Evolutionary conservation across 2,888 invertebrate species (phyloP), one percentile per base, ranked within the genome.

Genomic region (Hermaeophaga mercurialis): DNA sequence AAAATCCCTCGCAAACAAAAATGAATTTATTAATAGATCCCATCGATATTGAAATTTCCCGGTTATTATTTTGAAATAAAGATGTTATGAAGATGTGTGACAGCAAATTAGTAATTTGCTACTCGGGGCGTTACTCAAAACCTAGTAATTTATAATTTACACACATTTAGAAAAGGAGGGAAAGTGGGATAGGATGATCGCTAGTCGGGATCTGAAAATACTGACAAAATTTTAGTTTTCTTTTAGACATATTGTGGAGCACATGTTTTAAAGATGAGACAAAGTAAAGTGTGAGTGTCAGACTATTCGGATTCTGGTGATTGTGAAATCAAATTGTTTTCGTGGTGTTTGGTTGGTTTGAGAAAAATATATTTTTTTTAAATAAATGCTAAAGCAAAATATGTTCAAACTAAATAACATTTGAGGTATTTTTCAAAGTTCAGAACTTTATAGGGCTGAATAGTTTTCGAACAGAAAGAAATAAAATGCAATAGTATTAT

Each of bases 171-270:
- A 61, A 41, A 38, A 43, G 47, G 61, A 61, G 14, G 46, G 22
- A 11, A 28, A 28, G 34, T 22, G 56, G 54, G 57, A 54, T 46
- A 36, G 44, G 19, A 22, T 31, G 24, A 39, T n/a, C n/a, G n/a
- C n/a, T n/a, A n/a, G n/a, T n/a, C n/a, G n/a, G n/a, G n/a, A n/a
- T 54, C 58, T 45, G 54, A 54, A 59, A 47, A 58, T 61, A 52
- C 48, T 46, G 47, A 33, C 39, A 12, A 33, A 50, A 49, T 48
- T 58, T 61, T 56, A 61, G 61, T 61, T 57, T 55, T 57, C 53
- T 62, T 62, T 49, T 19, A 47, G 52, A 52, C 36, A 52, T 57
- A 55, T 53, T 47, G 31, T 55, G 17, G 17, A 58, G 46, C 50
- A 61, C 53, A 61, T 61, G 56, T 28, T 44, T 48, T 11, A 18